Evolutionary conservation across 2,113 vertebrate genomes (phyloP).

Genomic region (Orcinus orca): DNA sequence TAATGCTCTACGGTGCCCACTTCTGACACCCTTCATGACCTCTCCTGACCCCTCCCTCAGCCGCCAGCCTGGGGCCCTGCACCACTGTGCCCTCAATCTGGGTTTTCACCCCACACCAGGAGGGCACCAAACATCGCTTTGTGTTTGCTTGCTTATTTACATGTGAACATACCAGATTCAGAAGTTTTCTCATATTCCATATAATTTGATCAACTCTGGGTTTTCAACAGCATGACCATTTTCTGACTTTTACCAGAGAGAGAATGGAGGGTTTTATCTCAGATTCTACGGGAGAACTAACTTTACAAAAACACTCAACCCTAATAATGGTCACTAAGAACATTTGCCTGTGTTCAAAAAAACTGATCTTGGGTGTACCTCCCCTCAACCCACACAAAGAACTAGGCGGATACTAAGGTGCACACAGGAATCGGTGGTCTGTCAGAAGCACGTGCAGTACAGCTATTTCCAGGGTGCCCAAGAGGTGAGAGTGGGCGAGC

Average conservation of each 20-base stretch:
- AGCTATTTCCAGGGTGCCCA: background rate
- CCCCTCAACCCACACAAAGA: background rate
- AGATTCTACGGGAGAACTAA: background rate
- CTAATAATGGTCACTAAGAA: background rate
- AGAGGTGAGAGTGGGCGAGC: background rate
- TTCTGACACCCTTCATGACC: background rate
- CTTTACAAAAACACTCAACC: background rate
- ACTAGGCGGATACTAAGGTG: background rate
- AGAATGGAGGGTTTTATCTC: background rate
- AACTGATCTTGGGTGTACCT: background rate
- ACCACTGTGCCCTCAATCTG: background rate
- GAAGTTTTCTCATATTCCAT: background rate
- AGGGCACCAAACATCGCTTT: background rate
- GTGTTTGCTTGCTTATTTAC: background rate
- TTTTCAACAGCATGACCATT: background rate
- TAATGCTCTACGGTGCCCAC: accelerated
- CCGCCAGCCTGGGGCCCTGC: background rate
- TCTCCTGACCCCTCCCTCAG: background rate
- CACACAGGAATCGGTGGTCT: background rate
- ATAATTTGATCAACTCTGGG: background rate
- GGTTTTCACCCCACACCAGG: background rate
- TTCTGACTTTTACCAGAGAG: background rate
- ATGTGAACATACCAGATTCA: background rate
- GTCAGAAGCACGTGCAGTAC: background rate
- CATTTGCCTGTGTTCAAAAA: background rate